phyloP scores from a whole-genome alignment of 2,797 vertebrate species.

The Catostomus latipinnis region DNA sequence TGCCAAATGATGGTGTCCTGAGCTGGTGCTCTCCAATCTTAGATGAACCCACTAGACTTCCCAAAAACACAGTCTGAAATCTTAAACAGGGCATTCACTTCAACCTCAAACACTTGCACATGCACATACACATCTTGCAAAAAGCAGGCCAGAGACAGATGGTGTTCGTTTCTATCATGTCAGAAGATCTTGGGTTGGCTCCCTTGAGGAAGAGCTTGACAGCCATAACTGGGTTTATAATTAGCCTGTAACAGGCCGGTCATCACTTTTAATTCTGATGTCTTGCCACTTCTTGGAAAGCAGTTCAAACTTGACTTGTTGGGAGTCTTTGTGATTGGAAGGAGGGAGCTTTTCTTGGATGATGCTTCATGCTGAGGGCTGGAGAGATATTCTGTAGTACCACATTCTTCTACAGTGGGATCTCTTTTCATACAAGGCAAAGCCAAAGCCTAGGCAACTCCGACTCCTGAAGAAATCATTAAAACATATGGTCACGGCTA shows the following conservation, averaged over 20 bases:
- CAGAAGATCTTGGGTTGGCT: constrained; percentile 54
- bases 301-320: constrained; percentile 65
- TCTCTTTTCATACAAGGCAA: constrained; percentile 57
- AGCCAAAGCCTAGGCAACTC: constrained; percentile 31
- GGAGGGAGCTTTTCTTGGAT: constrained; percentile 22
- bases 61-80: constrained; percentile 39
- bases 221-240: constrained; percentile 64
- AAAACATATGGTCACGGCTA: constrained; percentile 53
- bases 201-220: constrained; percentile 51
- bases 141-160: constrained; percentile 61
- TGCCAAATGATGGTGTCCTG: constrained; percentile 52
- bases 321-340: constrained; percentile 47
- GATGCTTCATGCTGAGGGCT: constrained; percentile 29
- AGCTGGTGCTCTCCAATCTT: constrained; percentile 32
- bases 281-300: constrained; percentile 70
- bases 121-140: constrained; percentile 54
- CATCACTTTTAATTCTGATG: constrained; percentile 73
- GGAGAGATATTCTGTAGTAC: constrained; percentile 39
- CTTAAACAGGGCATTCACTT: constrained; percentile 54
- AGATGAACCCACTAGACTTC: constrained; percentile 50
- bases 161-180: constrained; percentile 57
- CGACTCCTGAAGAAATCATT: constrained; percentile 57
- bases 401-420: constrained; percentile 42
- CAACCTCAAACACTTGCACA: constrained; percentile 14
- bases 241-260: constrained; percentile 60